phyloP scores from a whole-genome alignment of 2,888 invertebrate genomes.

The Shargacucullia verbasci region DNA sequence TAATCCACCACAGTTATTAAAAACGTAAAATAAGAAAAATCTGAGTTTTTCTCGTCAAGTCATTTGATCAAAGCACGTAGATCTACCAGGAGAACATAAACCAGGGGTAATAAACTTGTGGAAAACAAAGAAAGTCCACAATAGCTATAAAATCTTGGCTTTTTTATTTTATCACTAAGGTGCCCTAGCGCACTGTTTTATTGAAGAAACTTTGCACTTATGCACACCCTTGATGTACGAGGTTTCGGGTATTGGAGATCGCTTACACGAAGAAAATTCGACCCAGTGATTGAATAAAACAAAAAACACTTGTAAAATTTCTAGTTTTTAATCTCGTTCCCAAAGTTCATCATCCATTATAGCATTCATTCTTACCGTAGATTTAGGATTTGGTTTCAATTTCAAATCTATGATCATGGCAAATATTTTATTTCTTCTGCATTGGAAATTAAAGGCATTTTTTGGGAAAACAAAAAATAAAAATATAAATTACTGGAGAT shows the following conservation, averaged over 20 bases:
- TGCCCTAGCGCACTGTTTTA: background rate
- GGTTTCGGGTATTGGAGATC: background rate
- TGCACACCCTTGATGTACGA: background rate
- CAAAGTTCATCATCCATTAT: too few relatives aligned
- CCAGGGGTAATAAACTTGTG: slow-evolving; percentile 18
- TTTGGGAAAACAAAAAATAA: too few relatives aligned
- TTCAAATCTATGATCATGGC: too few relatives aligned
- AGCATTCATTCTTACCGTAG: too few relatives aligned
- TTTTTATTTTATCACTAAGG: slow-evolving; percentile 16
- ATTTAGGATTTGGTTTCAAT: too few relatives aligned
- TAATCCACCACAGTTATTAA: background rate
- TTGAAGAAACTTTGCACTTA: slow-evolving; percentile 10
- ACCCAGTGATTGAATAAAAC: too few relatives aligned
- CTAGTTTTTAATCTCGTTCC: too few relatives aligned
- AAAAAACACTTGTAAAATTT: too few relatives aligned
- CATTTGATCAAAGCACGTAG: slow-evolving; percentile 6
- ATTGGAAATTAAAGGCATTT: too few relatives aligned
- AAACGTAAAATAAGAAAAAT: background rate
- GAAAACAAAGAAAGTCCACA: slow-evolving; percentile 6
- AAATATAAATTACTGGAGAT: too few relatives aligned
- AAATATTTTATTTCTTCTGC: too few relatives aligned
- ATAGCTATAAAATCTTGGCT: slow-evolving; percentile 3
- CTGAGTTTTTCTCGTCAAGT: slow-evolving; percentile 1
- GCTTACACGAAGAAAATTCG: background rate
- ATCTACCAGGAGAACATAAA: slow-evolving; percentile 20